Evolutionary conservation across 2,888 invertebrate species (phyloP).

Genomic region (Epistrophella euchroma): DNA sequence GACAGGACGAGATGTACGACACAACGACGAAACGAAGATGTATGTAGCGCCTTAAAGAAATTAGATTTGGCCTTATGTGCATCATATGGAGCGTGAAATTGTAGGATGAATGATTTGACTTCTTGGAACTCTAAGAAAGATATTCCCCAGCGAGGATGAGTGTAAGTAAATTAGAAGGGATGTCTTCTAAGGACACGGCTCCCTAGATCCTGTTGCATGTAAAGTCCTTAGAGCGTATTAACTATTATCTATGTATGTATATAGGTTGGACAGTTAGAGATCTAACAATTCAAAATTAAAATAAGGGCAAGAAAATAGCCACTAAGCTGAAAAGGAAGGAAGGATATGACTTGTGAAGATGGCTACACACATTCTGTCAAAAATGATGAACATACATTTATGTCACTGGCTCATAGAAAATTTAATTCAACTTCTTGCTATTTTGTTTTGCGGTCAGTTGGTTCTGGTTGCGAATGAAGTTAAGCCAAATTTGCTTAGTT

Average conservation of each 20-base stretch:
- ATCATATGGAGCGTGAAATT: conserved; percentile 73
- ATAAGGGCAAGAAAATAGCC: conserved; percentile 6
- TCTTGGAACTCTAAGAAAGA: conserved; percentile 22
- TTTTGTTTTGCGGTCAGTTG: conserved; percentile 19
- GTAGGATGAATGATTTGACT: conserved; percentile 65
- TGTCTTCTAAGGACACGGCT: conserved; percentile 4
- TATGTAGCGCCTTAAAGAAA: conserved; percentile 69
- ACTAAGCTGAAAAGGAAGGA: conserved; percentile 19
- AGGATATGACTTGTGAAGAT: conserved; percentile 9
- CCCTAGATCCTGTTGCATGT: conserved; percentile 43
- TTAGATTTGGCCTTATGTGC: conserved; percentile 71
- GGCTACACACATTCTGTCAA: conserved; percentile 19
- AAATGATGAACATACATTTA: conserved; percentile 11
- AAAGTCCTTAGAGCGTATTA: conserved; percentile 39
- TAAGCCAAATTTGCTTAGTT: conserved; percentile 5
- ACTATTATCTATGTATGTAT: conserved; percentile 16
- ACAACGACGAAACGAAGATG: conserved; percentile 56
- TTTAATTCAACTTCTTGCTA: conserved; percentile 5
- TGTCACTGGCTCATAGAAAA: neutral
- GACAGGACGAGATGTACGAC: conserved; percentile 1
- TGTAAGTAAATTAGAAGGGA: conserved; percentile 44
- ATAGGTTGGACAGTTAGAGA: neutral
- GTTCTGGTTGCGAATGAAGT: neutral
- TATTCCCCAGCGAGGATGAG: conserved; percentile 4
- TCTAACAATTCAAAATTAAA: conserved; percentile 20